Conservation (phyloP, 2,113 vertebrate genomes). For the Chaetorhynchus papuensis region DNA sequence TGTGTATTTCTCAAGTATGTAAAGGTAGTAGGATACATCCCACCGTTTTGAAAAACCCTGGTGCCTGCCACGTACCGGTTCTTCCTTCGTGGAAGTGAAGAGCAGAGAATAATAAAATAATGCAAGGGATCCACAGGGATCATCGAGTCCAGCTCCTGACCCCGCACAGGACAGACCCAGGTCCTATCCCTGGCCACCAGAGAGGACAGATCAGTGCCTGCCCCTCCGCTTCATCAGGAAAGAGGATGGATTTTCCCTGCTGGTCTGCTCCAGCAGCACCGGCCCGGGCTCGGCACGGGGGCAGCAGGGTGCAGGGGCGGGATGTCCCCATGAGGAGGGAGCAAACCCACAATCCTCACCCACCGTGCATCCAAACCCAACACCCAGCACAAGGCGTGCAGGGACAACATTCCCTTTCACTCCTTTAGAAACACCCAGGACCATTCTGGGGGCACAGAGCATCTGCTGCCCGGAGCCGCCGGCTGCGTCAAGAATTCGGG, state of each 20-base stretch:
- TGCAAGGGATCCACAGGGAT: not conserved
- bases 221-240: not conserved
- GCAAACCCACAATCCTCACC: not conserved
- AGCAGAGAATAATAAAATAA: not conserved
- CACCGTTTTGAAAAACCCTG: not conserved
- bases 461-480: not conserved
- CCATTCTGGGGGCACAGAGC: not conserved
- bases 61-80: not conserved
- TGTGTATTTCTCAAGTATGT: not conserved
- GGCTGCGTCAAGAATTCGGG: not conserved
- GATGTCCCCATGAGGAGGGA: not conserved
- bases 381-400: not conserved
- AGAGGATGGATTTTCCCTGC: not conserved
- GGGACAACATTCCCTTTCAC: not conserved
- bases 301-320: accelerated
- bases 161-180: not conserved
- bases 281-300: accelerated
- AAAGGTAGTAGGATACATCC: not conserved
- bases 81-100: accelerated
- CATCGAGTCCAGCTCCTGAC: not conserved
- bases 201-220: not conserved
- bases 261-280: not conserved
- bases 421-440: not conserved
- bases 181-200: not conserved
- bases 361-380: accelerated